A percentile compares a stretch with the other conserved stretches of the same genome.
These are phyloP conservation scores for Styela clava DNA, from an alignment of 23 tunicate species.

Conservation along the genomic window DNA sequence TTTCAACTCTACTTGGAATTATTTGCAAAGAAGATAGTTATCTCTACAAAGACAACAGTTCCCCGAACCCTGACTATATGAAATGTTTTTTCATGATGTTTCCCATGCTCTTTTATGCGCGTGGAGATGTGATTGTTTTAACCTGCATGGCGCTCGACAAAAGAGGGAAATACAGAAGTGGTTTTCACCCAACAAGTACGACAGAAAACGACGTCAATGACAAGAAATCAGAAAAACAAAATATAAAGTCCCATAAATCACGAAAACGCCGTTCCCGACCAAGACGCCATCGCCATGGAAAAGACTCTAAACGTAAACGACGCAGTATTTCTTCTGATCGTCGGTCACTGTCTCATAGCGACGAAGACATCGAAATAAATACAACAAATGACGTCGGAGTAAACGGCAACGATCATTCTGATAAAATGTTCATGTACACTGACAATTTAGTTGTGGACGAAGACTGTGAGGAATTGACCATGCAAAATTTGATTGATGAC, in stretches of 20 bases:
- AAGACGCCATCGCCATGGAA: not conserved
- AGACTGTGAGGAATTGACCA: not conserved
- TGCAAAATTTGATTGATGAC: not conserved
- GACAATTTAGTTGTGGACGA: not conserved
- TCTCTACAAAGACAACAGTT: not conserved
- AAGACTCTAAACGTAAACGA: not conserved
- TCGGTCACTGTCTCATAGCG: not conserved
- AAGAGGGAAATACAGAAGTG: not conserved
- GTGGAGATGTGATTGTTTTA: not conserved
- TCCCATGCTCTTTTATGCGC: conserved; percentile 10
- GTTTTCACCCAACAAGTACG: not conserved
- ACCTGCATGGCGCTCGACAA: conserved; percentile 25
- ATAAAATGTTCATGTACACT: not conserved
- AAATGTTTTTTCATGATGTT: conserved; percentile 4
- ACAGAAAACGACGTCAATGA: not conserved
- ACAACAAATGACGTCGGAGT: not conserved
- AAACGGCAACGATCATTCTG: not conserved
- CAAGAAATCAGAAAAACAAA: not conserved
- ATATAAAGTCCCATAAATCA: not conserved
- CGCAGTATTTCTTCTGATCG: not conserved
- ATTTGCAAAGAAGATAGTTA: not conserved
- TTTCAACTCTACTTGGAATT: not conserved
- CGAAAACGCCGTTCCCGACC: not conserved
- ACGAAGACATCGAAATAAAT: not conserved
- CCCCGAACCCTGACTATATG: not conserved